Evolutionary conservation across 2,888 invertebrate species (phyloP).

Genomic region (Sclerodermus sp.): DNA sequence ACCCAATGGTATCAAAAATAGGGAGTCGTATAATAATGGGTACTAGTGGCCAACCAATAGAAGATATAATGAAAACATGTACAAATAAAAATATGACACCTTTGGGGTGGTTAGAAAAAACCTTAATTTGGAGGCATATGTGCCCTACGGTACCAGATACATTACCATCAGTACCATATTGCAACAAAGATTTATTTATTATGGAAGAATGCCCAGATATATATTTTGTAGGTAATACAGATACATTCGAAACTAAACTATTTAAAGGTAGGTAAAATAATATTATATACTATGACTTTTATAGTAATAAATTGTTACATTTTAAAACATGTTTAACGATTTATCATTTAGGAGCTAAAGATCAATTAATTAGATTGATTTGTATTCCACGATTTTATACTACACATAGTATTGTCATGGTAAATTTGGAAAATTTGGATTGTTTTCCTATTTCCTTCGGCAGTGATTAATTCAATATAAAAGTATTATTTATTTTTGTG

Average conservation of each 20-base stretch:
- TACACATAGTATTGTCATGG: constrained; percentile 72
- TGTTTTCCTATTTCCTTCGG: constrained; percentile 62
- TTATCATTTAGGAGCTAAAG: no score
- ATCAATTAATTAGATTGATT: constrained; percentile 71
- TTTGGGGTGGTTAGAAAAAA: constrained; percentile 75
- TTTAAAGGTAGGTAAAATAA: constrained; percentile 62
- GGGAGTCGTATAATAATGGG: constrained; percentile 43
- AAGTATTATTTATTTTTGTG: background rate
- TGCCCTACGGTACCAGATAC: constrained; percentile 96
- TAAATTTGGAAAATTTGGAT: constrained; percentile 78
- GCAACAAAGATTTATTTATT: constrained; percentile 84
- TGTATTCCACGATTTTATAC: constrained; percentile 80
- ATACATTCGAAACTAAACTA: constrained; percentile 70
- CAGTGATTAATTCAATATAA: background rate
- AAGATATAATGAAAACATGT: constrained; percentile 76
- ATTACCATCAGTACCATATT: constrained; percentile 83
- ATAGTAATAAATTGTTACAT: constrained; percentile 33
- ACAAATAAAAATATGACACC: constrained; percentile 61
- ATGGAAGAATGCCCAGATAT: constrained; percentile 83
- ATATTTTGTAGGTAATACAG: constrained; percentile 85
- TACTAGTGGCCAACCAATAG: constrained; percentile 82
- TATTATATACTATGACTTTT: background rate
- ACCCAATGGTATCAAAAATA: constrained; percentile 67
- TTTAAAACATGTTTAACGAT: constrained; percentile 66
- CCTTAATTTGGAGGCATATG: constrained; percentile 85